Percentiles rank a stretch among this genome's conserved stretches.
phyloP scores from a whole-genome alignment of 2,888 invertebrate species.

The Cantharis lateralis region DNA sequence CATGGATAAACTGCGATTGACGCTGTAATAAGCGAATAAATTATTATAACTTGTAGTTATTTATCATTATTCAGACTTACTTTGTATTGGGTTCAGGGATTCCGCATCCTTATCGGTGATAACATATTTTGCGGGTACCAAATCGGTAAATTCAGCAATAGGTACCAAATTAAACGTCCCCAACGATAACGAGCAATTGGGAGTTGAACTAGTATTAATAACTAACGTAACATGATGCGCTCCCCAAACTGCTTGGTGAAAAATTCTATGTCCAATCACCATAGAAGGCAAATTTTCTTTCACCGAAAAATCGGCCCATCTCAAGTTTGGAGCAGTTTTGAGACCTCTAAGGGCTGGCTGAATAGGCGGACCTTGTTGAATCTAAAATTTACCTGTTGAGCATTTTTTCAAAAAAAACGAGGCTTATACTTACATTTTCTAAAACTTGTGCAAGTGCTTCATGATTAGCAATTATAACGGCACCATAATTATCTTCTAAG shows the following conservation, averaged over 20 bases:
- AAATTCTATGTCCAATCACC: constrained; percentile 71
- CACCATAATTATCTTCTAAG: constrained; percentile 88
- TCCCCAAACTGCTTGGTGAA: constrained; percentile 79
- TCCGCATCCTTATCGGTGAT: constrained; percentile 57
- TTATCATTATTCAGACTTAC: constrained; percentile 49
- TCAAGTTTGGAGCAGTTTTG: constrained; percentile 72
- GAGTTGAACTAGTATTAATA: constrained; percentile 66
- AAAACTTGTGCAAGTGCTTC: constrained; percentile 87
- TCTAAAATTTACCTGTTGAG: constrained; percentile 51
- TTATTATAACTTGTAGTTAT: neutral
- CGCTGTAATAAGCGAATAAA: constrained; percentile 59
- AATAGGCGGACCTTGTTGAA: constrained; percentile 72
- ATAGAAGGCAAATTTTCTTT: constrained; percentile 55
- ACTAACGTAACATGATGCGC: constrained; percentile 71
- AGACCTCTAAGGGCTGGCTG: constrained; percentile 71
- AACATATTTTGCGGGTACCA: constrained; percentile 72
- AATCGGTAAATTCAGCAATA: constrained; percentile 80
- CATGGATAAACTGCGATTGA: constrained; percentile 77
- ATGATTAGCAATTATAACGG: constrained; percentile 87
- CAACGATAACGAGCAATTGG: constrained; percentile 58
- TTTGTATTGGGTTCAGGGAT: constrained; percentile 70
- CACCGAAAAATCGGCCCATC: constrained; percentile 74
- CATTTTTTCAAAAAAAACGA: neutral
- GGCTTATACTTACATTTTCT: constrained; percentile 72
- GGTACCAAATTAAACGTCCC: constrained; percentile 71